These are phyloP conservation scores for Platyrinchus mystaceus DNA, from an alignment of 2,797 vertebrate species.

Conservation along the genomic window DNA sequence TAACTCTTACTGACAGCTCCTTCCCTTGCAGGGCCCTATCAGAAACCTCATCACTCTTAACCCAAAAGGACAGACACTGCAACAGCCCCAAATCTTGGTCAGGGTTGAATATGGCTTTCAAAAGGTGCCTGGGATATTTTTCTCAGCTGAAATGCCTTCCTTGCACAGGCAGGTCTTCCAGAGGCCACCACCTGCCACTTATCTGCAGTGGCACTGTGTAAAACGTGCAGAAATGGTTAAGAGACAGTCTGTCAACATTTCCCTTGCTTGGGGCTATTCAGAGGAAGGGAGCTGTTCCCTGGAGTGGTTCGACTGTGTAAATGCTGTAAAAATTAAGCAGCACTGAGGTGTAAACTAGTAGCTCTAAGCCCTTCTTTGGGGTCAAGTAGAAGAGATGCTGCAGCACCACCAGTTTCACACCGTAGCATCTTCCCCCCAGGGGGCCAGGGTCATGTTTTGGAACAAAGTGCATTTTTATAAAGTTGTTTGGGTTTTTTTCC, in stretches of 20 bases:
- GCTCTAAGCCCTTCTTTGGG: neutral
- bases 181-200: constrained; percentile 10
- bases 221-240: neutral
- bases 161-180: neutral
- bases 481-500: too few relatives aligned
- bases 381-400: neutral
- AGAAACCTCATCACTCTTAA: neutral
- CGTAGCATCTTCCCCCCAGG: neutral
- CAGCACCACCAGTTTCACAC: neutral
- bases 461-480: neutral
- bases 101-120: neutral
- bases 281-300: neutral
- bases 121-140: neutral
- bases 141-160: neutral
- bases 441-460: neutral
- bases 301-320: neutral
- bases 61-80: neutral
- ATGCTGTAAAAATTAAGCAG: neutral
- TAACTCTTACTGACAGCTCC: constrained; percentile 49
- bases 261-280: neutral
- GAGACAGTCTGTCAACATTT: neutral
- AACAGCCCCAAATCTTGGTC: neutral
- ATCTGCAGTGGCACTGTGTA: neutral
- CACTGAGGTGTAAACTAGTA: neutral
- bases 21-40: neutral